These are phyloP conservation scores for Apogon hyalosoma DNA, from an alignment of 2,797 vertebrate species.

Conservation along the genomic window DNA sequence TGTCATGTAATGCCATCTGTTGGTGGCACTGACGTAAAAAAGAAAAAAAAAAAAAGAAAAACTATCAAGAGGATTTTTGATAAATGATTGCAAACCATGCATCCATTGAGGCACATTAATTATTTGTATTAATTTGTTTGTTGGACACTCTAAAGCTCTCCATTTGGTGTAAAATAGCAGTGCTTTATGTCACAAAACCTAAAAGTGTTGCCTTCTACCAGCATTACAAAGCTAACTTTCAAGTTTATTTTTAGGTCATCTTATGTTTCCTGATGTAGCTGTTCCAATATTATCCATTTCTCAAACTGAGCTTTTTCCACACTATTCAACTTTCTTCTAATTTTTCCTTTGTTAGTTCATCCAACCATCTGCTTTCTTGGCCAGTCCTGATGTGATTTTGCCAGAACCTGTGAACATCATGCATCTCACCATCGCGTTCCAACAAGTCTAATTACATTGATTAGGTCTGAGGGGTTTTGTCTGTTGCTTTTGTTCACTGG, in stretches of 20 bases:
- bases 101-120: no score
- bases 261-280: no score
- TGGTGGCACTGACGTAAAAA: not conserved
- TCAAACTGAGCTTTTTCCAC: slow-evolving; percentile 31
- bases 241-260: no score
- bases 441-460: slow-evolving; percentile 73
- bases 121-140: no score
- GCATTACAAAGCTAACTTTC: no score
- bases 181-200: no score
- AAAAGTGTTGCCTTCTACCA: no score
- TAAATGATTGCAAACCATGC: not conserved
- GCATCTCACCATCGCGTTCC: slow-evolving; percentile 67
- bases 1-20: slow-evolving; percentile 19
- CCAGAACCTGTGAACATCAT: slow-evolving; percentile 75
- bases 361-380: slow-evolving; percentile 72
- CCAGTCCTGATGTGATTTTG: slow-evolving; percentile 53
- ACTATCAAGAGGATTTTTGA: slow-evolving; percentile 1
- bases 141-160: no score
- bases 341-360: slow-evolving; percentile 66
- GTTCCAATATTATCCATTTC: slow-evolving; percentile 3
- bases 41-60: not conserved
- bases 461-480: slow-evolving; percentile 71
- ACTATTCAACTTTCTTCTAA: slow-evolving; percentile 56
- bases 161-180: no score
- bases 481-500: slow-evolving; percentile 68